phyloP scores from a whole-genome alignment of 2,797 vertebrate species.

The Euthynnus affinis region DNA sequence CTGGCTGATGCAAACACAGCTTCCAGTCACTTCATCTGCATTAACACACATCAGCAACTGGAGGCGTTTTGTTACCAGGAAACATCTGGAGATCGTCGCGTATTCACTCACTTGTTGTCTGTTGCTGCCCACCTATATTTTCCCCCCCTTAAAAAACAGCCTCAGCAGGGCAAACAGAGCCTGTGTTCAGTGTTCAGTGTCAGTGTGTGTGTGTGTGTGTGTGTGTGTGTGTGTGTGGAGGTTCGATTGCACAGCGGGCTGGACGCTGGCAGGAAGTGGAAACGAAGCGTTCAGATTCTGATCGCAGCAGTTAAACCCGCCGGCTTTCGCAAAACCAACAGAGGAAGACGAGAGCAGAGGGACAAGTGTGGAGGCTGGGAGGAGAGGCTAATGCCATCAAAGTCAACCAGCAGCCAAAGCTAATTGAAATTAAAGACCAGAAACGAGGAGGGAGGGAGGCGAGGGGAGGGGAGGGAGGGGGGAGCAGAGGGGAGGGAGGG shows the following conservation, averaged over 20 bases:
- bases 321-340: slow-evolving; percentile 76
- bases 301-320: slow-evolving; percentile 68
- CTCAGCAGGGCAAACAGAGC: background rate
- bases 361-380: slow-evolving; percentile 55
- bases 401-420: slow-evolving; percentile 71
- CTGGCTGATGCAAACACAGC: too few relatives aligned
- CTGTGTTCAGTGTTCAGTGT: too few relatives aligned
- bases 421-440: slow-evolving; percentile 79
- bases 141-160: slow-evolving; percentile 9
- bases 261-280: slow-evolving; percentile 61
- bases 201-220: background rate
- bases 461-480: background rate
- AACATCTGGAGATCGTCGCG: background rate
- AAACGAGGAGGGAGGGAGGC: slow-evolving; percentile 14
- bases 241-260: slow-evolving; percentile 8
- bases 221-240: background rate
- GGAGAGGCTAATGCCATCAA: slow-evolving; percentile 70
- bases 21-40: background rate
- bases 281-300: slow-evolving; percentile 59
- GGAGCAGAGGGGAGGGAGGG: background rate
- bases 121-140: background rate
- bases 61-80: background rate
- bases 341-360: slow-evolving; percentile 60
- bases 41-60: background rate
- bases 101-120: slow-evolving; percentile 2